Conservation (phyloP, 2,888 invertebrate species). For the Volucella zonaria region DNA sequence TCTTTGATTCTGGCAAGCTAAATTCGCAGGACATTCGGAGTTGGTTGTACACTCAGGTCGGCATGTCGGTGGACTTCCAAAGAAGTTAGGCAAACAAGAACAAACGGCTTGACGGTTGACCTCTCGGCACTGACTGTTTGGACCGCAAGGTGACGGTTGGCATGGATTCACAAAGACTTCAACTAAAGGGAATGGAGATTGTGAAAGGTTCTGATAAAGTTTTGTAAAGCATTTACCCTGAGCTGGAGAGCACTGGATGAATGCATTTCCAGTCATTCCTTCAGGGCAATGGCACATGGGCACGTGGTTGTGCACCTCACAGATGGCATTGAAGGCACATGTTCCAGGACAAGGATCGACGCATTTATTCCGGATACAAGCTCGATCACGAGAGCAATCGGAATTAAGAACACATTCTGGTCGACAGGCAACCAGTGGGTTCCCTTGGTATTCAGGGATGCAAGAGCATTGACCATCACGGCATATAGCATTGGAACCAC, state of each 20-base stretch:
- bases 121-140: constrained; percentile 89
- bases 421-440: constrained; percentile 87
- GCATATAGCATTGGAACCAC: constrained; percentile 90
- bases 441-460: constrained; percentile 87
- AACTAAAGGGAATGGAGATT: constrained; percentile 84
- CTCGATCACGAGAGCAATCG: constrained; percentile 87
- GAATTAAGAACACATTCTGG: constrained; percentile 88
- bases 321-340: constrained; percentile 87
- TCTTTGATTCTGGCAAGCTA: constrained; percentile 91
- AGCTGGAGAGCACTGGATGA: constrained; percentile 83
- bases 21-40: constrained; percentile 88
- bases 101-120: constrained; percentile 89
- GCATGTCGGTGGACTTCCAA: constrained; percentile 90
- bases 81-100: constrained; percentile 88
- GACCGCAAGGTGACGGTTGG: constrained; percentile 89
- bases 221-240: constrained; percentile 82
- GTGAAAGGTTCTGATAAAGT: constrained; percentile 77
- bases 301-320: constrained; percentile 88
- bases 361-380: constrained; percentile 88
- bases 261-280: constrained; percentile 90
- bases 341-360: constrained; percentile 88
- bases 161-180: constrained; percentile 86
- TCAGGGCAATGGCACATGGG: constrained; percentile 88
- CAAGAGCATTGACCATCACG: constrained; percentile 87
- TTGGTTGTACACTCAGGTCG: constrained; percentile 91